Evolutionary conservation across 2,797 vertebrate species (phyloP).

Genomic region (Eulemur coronatus): DNA sequence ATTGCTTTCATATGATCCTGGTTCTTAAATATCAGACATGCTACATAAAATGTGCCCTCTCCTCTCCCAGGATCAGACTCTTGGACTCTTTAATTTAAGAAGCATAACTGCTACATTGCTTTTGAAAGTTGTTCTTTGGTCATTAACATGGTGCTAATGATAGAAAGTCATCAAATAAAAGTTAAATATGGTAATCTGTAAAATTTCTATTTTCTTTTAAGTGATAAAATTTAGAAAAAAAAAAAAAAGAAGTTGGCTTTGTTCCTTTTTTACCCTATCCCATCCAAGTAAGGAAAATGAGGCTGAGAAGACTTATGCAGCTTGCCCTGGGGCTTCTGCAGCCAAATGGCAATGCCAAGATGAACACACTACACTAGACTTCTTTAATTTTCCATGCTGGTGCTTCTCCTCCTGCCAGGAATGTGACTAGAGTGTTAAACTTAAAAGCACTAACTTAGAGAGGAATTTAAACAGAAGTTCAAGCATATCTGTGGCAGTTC

Average conservation of each 20-base stretch:
- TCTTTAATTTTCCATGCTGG: conserved; percentile 47
- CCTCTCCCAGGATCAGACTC: not conserved
- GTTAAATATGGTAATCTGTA: not conserved
- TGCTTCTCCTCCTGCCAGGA: conserved; percentile 42
- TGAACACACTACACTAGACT: conserved; percentile 7
- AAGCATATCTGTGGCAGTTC: conserved; percentile 50
- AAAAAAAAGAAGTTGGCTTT: not conserved
- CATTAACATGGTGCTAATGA: not conserved
- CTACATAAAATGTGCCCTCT: not conserved
- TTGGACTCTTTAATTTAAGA: not conserved
- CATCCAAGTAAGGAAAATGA: not conserved
- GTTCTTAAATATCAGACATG: not conserved
- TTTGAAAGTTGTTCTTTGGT: conserved; percentile 6
- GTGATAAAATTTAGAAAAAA: not conserved
- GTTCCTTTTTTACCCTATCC: not conserved
- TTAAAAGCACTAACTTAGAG: conserved; percentile 52
- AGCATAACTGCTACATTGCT: not conserved
- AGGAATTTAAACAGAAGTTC: conserved; percentile 71
- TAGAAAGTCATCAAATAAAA: not conserved
- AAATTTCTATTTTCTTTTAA: not conserved
- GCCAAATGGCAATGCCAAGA: not conserved
- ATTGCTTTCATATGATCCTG: not conserved
- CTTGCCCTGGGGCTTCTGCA: not conserved
- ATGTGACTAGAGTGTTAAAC: conserved; percentile 68
- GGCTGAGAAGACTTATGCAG: not conserved